phyloP scores from a whole-genome alignment of 2,888 invertebrate genomes.

The Willowsia nigromaculata region DNA sequence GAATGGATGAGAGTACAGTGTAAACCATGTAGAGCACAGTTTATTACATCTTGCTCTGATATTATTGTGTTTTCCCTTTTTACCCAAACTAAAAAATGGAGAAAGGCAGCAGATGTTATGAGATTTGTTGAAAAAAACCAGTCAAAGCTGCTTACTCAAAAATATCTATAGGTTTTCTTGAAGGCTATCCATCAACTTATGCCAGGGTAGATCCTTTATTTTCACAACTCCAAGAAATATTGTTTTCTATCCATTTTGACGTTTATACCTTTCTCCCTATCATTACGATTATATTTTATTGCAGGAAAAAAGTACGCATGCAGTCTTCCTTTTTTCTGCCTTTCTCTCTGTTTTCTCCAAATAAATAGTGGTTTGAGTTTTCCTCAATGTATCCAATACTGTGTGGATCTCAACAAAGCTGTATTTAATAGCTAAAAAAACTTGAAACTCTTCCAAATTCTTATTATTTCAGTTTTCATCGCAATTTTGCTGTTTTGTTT shows the following conservation, averaged over 20 bases:
- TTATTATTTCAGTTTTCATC: no score
- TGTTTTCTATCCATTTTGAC: background rate
- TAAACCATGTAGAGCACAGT: background rate
- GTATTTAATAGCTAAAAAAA: no score
- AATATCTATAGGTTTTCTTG: background rate
- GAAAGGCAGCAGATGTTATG: background rate
- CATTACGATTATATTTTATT: background rate
- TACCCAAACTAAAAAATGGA: background rate
- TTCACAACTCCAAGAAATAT: background rate
- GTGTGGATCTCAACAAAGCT: no score
- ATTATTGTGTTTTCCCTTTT: background rate
- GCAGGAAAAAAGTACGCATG: background rate
- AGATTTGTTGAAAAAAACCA: background rate
- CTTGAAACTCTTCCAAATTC: no score
- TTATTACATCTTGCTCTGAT: background rate
- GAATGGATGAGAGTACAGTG: no score
- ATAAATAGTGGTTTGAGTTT: no score
- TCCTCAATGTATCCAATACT: no score
- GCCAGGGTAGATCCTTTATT: background rate
- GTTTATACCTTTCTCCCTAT: background rate
- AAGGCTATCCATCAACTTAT: background rate
- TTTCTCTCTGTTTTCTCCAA: no score
- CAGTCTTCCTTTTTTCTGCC: background rate
- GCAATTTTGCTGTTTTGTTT: no score
- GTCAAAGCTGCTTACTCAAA: background rate